Evolutionary conservation across 2,113 vertebrate genomes (phyloP).

Genomic region (Saguinus imperator): DNA sequence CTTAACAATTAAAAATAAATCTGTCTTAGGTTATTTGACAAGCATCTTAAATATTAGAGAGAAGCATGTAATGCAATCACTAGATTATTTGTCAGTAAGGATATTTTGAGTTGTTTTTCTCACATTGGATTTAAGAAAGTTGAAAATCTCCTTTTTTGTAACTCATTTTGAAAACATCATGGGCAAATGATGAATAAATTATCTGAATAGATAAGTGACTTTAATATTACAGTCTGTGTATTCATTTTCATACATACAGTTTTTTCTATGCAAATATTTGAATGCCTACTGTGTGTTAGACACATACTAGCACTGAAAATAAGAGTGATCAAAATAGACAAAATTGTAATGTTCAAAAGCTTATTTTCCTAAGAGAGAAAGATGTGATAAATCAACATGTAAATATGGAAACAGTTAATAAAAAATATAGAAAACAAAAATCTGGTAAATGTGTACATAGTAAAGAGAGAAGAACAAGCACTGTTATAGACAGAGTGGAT

Average conservation of each 20-base stretch:
- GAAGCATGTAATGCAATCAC: neutral
- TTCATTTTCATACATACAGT: neutral
- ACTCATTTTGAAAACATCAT: neutral
- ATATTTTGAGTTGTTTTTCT: neutral
- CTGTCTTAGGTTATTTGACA: neutral
- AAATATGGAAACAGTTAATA: neutral
- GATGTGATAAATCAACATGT: neutral
- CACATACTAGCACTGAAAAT: neutral
- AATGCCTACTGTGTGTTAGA: neutral
- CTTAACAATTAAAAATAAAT: slow-evolving; percentile 4
- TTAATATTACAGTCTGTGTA: neutral
- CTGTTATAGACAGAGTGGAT: neutral
- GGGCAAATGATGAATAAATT: neutral
- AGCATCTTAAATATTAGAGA: neutral
- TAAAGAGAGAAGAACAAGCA: neutral
- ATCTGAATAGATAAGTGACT: neutral
- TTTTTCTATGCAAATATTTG: neutral
- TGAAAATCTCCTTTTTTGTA: neutral
- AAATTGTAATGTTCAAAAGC: neutral
- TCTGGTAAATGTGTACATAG: neutral
- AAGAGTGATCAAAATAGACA: neutral
- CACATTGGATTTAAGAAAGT: neutral
- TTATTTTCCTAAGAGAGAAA: neutral
- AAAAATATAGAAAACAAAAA: neutral
- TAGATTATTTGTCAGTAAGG: neutral